Evolutionary conservation across 2,888 invertebrate species (phyloP), one percentile per base, ranked within the genome.

Genomic region (Willowsia nigromaculata): DNA sequence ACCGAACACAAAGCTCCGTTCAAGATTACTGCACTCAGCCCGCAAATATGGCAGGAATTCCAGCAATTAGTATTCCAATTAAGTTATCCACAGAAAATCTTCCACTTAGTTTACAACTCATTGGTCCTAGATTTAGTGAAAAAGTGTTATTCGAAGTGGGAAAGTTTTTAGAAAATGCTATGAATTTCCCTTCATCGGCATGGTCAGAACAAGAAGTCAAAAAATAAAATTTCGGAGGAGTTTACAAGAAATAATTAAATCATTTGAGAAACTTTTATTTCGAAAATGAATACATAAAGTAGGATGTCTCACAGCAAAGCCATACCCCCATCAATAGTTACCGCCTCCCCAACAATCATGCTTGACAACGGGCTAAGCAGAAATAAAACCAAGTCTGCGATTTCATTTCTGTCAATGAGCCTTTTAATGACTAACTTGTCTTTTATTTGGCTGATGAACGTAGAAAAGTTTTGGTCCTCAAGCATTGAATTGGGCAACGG

Each of bases 11-110:
- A 93, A 97, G 97, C 94, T 96, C 97, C 0, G 95, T 96, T 62
- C 97, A 98, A 93, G 99, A 99, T 94, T 98, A 96, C 93, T 99
- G 98, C 93, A 99, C 99, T 0, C 98, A 98, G 93, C 97, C 99
- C 0, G 97, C 97, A 0, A 99, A 99, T 94, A 97, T 99, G 97
- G 98, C 99, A 50, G 99, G 99, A 0, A 95, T 98, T 86, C 99
- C 99, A 11, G 99, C 99, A 0, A 94, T 99, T 25, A 96, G 96
- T 2, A 94, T 99, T 90, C 99, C 99, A 0, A 96, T 98, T 80
- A 95, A 95, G 84, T 94, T 98, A 40, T 97, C 98, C 37, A 37
- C 0, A 94, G 94, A 95, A 83, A 96, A 96, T 4, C 94, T 99
- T 86, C 99, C 99, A 0, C 94, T 99, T 15, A 96, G 98, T 76